Percentiles rank a stretch among this genome's conserved stretches.
Evolutionary conservation across 2,888 invertebrate genomes (phyloP).

Genomic region (Rotaria macrura): DNA sequence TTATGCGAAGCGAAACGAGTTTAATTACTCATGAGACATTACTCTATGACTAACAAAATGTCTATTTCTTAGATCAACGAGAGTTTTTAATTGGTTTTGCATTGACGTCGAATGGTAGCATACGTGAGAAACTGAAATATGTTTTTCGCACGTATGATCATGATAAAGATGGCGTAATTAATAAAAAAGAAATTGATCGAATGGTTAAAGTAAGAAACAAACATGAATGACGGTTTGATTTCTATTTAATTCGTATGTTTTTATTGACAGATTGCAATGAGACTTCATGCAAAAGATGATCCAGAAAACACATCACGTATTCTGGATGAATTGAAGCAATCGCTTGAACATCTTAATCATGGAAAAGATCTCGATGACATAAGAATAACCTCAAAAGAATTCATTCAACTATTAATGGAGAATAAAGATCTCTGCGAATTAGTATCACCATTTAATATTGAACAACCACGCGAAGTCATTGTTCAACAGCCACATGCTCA

Average conservation of each 20-base stretch:
- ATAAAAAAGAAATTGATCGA: constrained; percentile 19
- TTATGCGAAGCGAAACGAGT: no score
- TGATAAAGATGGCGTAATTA: neutral
- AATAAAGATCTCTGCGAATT: constrained; percentile 6
- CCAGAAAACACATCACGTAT: neutral
- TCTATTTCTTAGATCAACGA: neutral
- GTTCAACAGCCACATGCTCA: neutral
- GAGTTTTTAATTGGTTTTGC: constrained; percentile 21
- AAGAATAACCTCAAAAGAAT: neutral
- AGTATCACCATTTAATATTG: constrained; percentile 12
- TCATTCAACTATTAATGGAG: neutral
- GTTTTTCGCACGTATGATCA: constrained; percentile 19
- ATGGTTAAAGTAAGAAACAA: constrained; percentile 12
- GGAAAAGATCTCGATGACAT: neutral
- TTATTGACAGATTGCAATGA: neutral
- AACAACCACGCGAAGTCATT: neutral
- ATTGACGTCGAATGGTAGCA: neutral
- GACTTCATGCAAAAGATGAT: constrained; percentile 14
- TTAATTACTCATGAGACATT: no score
- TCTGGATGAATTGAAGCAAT: neutral
- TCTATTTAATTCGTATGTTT: no score
- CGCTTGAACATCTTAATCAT: neutral
- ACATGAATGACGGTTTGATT: no score
- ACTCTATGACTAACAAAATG: no score
- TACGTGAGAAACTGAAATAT: neutral